Conservation (phyloP, 2,113 vertebrate genomes). For the Ovis aries region ARS-UI_Ramb_v3.0 NC_056057.1:47595001-47595500, state of each 20-base stretch:
- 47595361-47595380: background rate
- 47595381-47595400: background rate
- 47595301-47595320: background rate
- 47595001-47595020: background rate
- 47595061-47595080: background rate
- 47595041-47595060: background rate
- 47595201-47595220: background rate
- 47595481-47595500: background rate
- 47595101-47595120: background rate
- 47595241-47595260: background rate
- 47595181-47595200: background rate
- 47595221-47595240: background rate
- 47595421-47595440: background rate
- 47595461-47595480: background rate
- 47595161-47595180: background rate
- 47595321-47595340: background rate
- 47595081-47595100: background rate
- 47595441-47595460: background rate
- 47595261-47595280: background rate
- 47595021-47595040: background rate
- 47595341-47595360: background rate
- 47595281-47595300: background rate
- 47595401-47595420: background rate
- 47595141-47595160: background rate
- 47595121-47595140: background rate